Conservation (phyloP, 37 sponge, comb jelly and placozoan genomes). For the Diacarnus erythraeanus region DNA sequence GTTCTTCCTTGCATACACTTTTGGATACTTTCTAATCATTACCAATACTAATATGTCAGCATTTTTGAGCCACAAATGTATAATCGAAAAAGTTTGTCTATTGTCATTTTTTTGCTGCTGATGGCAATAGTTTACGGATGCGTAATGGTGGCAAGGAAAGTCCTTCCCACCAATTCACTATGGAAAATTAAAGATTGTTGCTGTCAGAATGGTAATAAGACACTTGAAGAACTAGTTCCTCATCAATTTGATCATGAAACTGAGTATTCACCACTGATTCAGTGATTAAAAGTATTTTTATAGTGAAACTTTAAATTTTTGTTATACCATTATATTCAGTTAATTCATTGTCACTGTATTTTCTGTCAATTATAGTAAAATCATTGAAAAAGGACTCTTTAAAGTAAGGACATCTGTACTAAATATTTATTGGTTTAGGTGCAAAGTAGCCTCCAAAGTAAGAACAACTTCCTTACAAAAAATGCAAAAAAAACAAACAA, state of each 20-base stretch:
- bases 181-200: background rate
- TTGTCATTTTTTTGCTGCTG: background rate
- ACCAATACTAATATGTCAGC: background rate
- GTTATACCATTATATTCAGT: too few relatives aligned
- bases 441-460: too few relatives aligned
- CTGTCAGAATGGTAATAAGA: background rate
- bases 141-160: background rate
- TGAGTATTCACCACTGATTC: too few relatives aligned
- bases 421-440: too few relatives aligned
- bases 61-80: background rate
- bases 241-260: background rate
- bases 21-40: background rate
- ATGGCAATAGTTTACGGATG: background rate
- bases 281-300: too few relatives aligned
- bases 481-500: too few relatives aligned
- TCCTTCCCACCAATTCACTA: background rate
- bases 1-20: background rate
- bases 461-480: too few relatives aligned
- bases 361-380: too few relatives aligned
- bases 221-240: background rate
- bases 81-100: background rate
- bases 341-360: too few relatives aligned
- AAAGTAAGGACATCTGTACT: too few relatives aligned
- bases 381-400: too few relatives aligned
- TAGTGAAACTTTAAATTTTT: too few relatives aligned